These are phyloP conservation scores for Eremophila alpestris DNA, from an alignment of 2,797 vertebrate genomes.

Conservation along the genomic window DNA sequence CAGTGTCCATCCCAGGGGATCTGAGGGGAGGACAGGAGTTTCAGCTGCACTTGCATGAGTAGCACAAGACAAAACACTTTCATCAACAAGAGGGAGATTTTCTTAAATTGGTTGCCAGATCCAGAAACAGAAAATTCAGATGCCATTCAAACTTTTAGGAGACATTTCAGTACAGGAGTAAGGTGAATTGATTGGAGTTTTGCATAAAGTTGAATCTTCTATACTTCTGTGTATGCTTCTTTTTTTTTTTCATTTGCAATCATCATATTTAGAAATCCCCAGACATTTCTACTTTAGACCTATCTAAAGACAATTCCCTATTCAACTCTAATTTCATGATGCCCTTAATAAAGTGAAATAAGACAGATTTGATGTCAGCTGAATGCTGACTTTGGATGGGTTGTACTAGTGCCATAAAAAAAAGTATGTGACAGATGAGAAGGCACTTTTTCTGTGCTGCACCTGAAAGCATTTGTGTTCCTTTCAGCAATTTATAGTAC, in stretches of 20 bases:
- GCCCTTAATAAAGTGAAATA: neutral
- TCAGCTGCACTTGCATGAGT: neutral
- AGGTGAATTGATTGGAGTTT: neutral
- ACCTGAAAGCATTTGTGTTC: slow-evolving; percentile 34
- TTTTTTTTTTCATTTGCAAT: neutral
- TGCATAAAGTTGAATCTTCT: neutral
- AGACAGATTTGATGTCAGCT: neutral
- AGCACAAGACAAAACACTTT: slow-evolving; percentile 27
- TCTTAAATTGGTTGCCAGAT: neutral
- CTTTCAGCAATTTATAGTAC: neutral
- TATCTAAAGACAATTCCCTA: neutral
- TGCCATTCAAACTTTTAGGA: neutral
- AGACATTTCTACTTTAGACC: neutral
- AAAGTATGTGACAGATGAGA: neutral
- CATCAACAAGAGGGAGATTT: neutral
- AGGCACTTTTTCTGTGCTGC: neutral
- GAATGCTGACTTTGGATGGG: neutral
- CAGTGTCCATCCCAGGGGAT: neutral
- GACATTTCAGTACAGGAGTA: neutral
- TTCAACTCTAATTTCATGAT: neutral
- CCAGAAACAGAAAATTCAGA: slow-evolving; percentile 20
- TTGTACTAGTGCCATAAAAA: neutral
- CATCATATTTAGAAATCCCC: neutral
- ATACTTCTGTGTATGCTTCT: neutral
- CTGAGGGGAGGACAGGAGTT: neutral